Evolutionary conservation across 1,140 invertebrate genomes (phyloP).

Genomic region (Drosophila kohkoa): DNA sequence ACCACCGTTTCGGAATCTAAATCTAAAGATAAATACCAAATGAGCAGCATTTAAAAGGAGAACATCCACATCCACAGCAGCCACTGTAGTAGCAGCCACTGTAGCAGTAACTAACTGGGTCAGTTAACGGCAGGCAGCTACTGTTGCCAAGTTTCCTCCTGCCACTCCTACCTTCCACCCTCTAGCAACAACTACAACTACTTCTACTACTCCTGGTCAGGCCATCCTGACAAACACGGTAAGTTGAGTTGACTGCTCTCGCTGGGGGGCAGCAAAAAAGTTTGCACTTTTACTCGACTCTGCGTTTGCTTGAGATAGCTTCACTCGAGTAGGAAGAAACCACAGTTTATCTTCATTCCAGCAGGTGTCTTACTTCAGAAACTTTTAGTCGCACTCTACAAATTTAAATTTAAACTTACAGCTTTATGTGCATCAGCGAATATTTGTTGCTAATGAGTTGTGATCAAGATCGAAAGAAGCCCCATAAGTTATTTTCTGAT

Average conservation of each 20-base stretch:
- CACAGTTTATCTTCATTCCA: neutral
- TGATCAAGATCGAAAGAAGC: neutral
- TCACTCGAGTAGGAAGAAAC: neutral
- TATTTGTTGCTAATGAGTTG: neutral
- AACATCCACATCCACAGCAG: neutral
- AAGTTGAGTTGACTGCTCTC: slow-evolving; percentile 37
- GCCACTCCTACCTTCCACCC: neutral
- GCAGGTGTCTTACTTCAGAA: neutral
- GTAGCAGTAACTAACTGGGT: slow-evolving; percentile 44
- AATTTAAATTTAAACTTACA: slow-evolving; percentile 1
- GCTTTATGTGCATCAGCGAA: neutral
- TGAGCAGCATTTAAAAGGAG: slow-evolving; percentile 41
- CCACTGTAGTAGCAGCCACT: neutral
- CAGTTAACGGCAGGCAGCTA: slow-evolving; percentile 23
- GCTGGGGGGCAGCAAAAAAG: slow-evolving; percentile 15
- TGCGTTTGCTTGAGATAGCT: slow-evolving; percentile 2
- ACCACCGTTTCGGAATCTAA: slow-evolving; percentile 28
- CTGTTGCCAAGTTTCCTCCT: slow-evolving; percentile 39
- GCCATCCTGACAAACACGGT: slow-evolving; percentile 33
- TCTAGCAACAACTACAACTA: too few relatives aligned
- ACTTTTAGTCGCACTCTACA: neutral
- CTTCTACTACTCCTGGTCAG: neutral
- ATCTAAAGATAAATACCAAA: slow-evolving; percentile 43
- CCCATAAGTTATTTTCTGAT: neutral
- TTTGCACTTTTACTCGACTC: slow-evolving; percentile 23